phyloP scores from a whole-genome alignment of 2,888 invertebrate genomes.

The Stenodema calcarata region DNA sequence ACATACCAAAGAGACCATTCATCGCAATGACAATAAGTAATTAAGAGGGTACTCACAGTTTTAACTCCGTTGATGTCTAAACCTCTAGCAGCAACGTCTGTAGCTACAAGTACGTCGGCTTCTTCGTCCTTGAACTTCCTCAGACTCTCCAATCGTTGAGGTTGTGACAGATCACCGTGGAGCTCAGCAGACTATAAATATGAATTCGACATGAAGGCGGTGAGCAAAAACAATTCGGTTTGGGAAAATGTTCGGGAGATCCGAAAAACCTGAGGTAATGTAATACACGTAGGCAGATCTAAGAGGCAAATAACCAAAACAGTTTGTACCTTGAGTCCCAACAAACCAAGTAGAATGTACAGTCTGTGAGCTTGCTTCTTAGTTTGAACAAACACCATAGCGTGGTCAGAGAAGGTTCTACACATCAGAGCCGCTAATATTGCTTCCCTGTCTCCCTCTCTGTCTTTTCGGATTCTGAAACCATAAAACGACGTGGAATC shows the following conservation, averaged over 20 bases:
- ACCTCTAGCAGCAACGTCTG: slow-evolving; percentile 93
- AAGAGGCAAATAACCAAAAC: background rate
- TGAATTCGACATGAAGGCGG: too few species aligned
- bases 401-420: slow-evolving; percentile 88
- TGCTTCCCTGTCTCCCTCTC: slow-evolving; percentile 91
- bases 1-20: too few species aligned
- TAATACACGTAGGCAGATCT: background rate
- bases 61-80: slow-evolving; percentile 96
- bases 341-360: slow-evolving; percentile 87
- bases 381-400: slow-evolving; percentile 95
- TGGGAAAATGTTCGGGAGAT: too few species aligned
- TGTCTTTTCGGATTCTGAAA: slow-evolving; percentile 79
- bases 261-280: background rate
- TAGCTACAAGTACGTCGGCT: slow-evolving; percentile 88
- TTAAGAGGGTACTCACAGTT: slow-evolving; percentile 74
- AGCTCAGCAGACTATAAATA: slow-evolving; percentile 75
- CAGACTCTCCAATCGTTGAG: slow-evolving; percentile 88
- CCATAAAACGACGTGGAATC: background rate
- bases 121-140: slow-evolving; percentile 85
- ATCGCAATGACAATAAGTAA: background rate
- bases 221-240: too few species aligned
- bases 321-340: slow-evolving; percentile 78
- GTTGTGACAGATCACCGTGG: slow-evolving; percentile 96
- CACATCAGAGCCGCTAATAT: slow-evolving; percentile 82
- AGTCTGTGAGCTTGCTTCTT: slow-evolving; percentile 94